phyloP scores from a whole-genome alignment of 2,113 vertebrate species.

The Caracal caracal region DNA sequence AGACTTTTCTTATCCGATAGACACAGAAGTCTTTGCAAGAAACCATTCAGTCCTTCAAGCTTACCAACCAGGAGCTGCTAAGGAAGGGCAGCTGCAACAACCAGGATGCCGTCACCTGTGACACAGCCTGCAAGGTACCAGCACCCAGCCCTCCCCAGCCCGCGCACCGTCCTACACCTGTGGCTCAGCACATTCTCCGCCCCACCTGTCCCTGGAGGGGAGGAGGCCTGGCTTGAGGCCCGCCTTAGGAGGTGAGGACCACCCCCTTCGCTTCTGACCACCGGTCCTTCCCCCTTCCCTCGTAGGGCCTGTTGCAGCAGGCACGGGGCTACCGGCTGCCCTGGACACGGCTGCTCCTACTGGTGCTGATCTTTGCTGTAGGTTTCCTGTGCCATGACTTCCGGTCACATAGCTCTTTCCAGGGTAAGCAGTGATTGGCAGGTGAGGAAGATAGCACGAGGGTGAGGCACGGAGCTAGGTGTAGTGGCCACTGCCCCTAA shows the following conservation, averaged over 20 bases:
- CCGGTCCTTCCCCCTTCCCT: background rate
- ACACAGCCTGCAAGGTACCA: slow-evolving; percentile 89
- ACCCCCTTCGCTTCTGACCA: background rate
- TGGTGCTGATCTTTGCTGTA: slow-evolving; percentile 85
- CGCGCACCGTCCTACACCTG: fast-evolving
- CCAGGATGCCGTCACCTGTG: slow-evolving; percentile 87
- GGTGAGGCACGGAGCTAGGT: background rate
- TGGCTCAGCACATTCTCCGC: background rate
- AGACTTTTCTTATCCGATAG: slow-evolving; percentile 77
- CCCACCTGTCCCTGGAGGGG: background rate
- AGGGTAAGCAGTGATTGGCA: slow-evolving; percentile 82
- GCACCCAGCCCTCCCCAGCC: background rate
- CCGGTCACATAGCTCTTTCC: slow-evolving; percentile 88
- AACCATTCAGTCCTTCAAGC: slow-evolving; percentile 92
- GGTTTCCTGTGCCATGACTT: slow-evolving; percentile 92
- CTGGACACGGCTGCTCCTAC: slow-evolving; percentile 89
- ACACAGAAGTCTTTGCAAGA: slow-evolving; percentile 92
- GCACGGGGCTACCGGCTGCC: slow-evolving; percentile 89
- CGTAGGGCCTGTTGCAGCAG: slow-evolving; percentile 88
- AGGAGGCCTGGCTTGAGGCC: background rate
- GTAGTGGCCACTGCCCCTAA: too few species aligned
- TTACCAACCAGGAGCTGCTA: slow-evolving; percentile 94
- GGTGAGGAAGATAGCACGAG: background rate
- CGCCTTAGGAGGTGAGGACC: background rate
- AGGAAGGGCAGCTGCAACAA: slow-evolving; percentile 67